Base-by-base conservation (phyloP, 2,113 vertebrate genomes). In the Willisornis vidua region DNA sequence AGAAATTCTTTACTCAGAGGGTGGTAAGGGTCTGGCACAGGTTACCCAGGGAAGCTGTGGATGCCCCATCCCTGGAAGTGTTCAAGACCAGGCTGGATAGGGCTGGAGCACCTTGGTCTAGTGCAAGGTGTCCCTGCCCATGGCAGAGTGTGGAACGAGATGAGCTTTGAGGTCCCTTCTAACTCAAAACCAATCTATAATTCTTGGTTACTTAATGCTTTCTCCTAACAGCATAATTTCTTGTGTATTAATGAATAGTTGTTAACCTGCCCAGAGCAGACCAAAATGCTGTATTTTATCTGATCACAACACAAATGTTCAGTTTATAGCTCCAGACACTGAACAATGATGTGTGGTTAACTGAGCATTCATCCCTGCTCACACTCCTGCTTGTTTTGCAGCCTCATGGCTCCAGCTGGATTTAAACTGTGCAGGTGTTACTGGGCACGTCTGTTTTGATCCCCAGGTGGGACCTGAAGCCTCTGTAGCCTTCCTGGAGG, bases 401-500 rank as follows among this genome's bases (percentile, higher is more conserved):
- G 82, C 35, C 67, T 73, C 62, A 51, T 79, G 77, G 67, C 82
- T 91, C 58, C 91, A 89, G 89, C 85, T 94, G 90, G 62, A 74
- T 91, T 70, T 43, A 43, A n/a, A 46, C 54, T 19, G 4, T 43
- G 77, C 92, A 96, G 65, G 89, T 96, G 93, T 84, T 94, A 61
- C 10, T 68, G 74, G 87, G 87, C 94, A 89, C 28, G 17, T 85
- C 63, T 96, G 85, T 94, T 93, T 93, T 92, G 75, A 94, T 95
- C 75, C n/a, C 72, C 65, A 92, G 90, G 81, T 94, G 94, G 87
- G 84, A 95, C 84, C 46, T 61, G 74, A 90, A 90, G 57, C 72
- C 55, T 88, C 59, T 77, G 2, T 6, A 86, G 82, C 82, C 63
- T 91, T 96, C 72, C 71, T 75, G 87, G 90, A 96, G 83, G 88